Evolutionary conservation across 2,113 vertebrate genomes (phyloP).

Genomic region (Tragelaphus strepsiceros): DNA sequence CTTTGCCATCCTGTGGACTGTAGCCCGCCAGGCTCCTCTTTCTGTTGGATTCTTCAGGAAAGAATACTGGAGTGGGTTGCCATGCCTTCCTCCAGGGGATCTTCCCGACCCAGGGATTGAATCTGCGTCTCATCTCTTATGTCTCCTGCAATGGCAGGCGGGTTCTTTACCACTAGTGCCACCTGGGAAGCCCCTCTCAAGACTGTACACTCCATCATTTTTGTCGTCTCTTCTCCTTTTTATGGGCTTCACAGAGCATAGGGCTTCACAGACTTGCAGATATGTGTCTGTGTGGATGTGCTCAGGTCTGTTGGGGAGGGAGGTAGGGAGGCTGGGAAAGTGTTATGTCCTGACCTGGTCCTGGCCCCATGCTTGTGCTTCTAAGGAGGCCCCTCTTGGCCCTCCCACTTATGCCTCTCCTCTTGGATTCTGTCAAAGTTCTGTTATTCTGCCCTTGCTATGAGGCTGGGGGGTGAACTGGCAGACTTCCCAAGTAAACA

Average conservation of each 20-base stretch:
- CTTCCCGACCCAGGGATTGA: background rate
- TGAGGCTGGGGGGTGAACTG: slow-evolving; percentile 29
- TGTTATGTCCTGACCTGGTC: background rate
- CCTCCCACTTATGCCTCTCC: background rate
- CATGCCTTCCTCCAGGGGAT: background rate
- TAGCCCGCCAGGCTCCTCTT: background rate
- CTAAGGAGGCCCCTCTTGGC: background rate
- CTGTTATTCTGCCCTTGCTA: slow-evolving; percentile 13
- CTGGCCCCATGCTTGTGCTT: background rate
- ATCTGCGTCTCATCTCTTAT: background rate
- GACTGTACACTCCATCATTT: accelerated
- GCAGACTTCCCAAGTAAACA: slow-evolving; percentile 43
- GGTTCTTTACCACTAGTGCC: background rate
- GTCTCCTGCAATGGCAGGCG: background rate
- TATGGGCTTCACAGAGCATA: background rate
- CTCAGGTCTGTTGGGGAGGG: background rate
- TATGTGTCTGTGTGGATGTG: background rate
- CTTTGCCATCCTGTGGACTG: background rate
- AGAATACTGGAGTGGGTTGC: background rate
- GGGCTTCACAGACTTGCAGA: accelerated
- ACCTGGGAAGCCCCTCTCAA: background rate
- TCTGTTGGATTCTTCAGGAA: background rate
- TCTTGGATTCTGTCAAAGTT: background rate
- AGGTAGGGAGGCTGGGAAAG: background rate
- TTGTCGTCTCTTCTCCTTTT: background rate